A percentile compares a stretch with the other conserved stretches of the same genome.
phyloP scores from a whole-genome alignment of 1,140 invertebrate species.

The Lanistes nyassanus region DNA sequence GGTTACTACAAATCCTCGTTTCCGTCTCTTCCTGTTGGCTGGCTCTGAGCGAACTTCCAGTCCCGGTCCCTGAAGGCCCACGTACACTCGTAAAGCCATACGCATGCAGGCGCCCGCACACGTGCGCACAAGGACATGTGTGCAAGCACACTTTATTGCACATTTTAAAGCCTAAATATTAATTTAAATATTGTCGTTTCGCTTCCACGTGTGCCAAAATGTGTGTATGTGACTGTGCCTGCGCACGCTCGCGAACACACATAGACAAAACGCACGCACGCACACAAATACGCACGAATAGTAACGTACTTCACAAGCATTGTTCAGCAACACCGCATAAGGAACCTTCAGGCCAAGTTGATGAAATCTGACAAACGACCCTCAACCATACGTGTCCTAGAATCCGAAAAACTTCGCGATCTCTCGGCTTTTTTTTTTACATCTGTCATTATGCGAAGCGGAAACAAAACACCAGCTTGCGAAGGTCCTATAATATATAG shows the following conservation, averaged over 20 bases:
- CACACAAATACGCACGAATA: not conserved
- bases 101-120: slow-evolving; percentile 18
- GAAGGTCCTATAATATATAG: too few relatives aligned
- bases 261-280: not conserved
- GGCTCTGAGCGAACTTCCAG: too few relatives aligned
- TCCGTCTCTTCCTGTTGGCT: too few relatives aligned
- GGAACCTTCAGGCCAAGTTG: too few relatives aligned
- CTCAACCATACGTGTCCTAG: not conserved
- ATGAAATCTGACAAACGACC: not conserved
- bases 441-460: too few relatives aligned
- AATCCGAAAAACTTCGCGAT: too few relatives aligned
- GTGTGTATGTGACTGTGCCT: not conserved
- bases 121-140: slow-evolving; percentile 3
- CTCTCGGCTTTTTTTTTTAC: too few relatives aligned
- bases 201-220: not conserved
- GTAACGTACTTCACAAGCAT: too few relatives aligned
- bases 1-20: too few relatives aligned
- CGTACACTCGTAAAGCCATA: slow-evolving; percentile 18
- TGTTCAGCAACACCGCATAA: too few relatives aligned
- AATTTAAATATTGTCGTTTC: not conserved
- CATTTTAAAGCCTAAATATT: not conserved
- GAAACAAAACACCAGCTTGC: not conserved
- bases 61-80: too few relatives aligned
- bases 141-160: not conserved
- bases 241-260: not conserved